These are phyloP conservation scores for Euclidia mi DNA, from an alignment of 2,888 invertebrate genomes.

Conservation along the genomic window DNA sequence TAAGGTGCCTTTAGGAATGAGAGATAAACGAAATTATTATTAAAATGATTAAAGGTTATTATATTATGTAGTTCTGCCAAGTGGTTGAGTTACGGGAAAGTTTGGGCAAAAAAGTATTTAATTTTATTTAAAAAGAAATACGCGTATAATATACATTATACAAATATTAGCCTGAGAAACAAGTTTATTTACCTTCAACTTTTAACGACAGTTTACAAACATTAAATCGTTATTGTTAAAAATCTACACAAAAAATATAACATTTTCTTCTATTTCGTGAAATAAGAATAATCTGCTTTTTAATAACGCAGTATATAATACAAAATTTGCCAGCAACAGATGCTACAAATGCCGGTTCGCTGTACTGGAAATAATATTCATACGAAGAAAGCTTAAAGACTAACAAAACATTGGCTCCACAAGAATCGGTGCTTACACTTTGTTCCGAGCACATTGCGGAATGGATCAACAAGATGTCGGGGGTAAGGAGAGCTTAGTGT, in stretches of 20 bases:
- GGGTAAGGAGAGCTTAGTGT: constrained; percentile 4
- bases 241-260: constrained; percentile 7
- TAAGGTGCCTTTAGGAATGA: too few species aligned
- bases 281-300: constrained; percentile 31
- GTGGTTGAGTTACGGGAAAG: too few species aligned
- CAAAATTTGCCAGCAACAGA: constrained; percentile 56
- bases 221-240: neutral
- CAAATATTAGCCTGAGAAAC: too few species aligned
- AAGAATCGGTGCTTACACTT: constrained; percentile 10
- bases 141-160: too few species aligned
- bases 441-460: constrained; percentile 37
- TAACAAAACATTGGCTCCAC: constrained; percentile 33
- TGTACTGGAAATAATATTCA: constrained; percentile 67
- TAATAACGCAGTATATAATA: constrained; percentile 40
- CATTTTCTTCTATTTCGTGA: constrained; percentile 8
- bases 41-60: too few species aligned
- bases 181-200: too few species aligned
- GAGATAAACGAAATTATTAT: too few species aligned
- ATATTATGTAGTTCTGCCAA: too few species aligned
- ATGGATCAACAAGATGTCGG: neutral
- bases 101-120: too few species aligned
- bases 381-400: constrained; percentile 57
- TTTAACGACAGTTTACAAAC: too few species aligned
- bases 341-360: constrained; percentile 58
- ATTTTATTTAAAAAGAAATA: too few species aligned